Evolutionary conservation across 2,113 vertebrate genomes (phyloP).

Genomic region (Oreochromis niloticus): DNA sequence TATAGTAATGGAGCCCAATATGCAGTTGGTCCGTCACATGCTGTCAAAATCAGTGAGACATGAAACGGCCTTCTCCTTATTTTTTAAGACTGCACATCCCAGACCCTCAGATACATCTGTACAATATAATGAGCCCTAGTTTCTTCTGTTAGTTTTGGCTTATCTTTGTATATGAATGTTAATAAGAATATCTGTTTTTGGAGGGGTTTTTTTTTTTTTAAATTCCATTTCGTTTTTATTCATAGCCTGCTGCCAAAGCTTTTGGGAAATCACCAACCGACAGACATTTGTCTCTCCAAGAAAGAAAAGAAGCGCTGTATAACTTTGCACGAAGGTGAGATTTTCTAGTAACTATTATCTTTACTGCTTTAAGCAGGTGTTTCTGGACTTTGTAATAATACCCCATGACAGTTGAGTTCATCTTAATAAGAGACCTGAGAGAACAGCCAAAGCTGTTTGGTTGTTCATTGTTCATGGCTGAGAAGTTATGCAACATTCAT

Average conservation of each 20-base stretch:
- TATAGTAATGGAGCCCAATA: neutral
- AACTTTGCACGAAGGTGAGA: constrained; percentile 91
- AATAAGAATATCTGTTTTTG: neutral
- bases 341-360: neutral
- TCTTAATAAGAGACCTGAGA: neutral
- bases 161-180: neutral
- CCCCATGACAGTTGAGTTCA: neutral
- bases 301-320: constrained; percentile 89
- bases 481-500: constrained; percentile 1
- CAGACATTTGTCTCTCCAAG: constrained; percentile 92
- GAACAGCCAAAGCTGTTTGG: neutral
- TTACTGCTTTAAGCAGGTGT: neutral
- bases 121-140: neutral
- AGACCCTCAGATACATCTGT: neutral
- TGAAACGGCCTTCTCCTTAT: neutral
- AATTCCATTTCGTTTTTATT: neutral
- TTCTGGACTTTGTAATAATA: neutral
- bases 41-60: neutral
- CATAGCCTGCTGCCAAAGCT: constrained; percentile 73
- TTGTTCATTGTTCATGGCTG: neutral
- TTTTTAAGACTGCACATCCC: neutral
- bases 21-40: neutral
- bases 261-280: constrained; percentile 87
- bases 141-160: neutral
- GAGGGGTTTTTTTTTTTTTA: fast-evolving